Base-by-base conservation (phyloP, 2,888 invertebrate species). In the Allolobophora icterica region DNA sequence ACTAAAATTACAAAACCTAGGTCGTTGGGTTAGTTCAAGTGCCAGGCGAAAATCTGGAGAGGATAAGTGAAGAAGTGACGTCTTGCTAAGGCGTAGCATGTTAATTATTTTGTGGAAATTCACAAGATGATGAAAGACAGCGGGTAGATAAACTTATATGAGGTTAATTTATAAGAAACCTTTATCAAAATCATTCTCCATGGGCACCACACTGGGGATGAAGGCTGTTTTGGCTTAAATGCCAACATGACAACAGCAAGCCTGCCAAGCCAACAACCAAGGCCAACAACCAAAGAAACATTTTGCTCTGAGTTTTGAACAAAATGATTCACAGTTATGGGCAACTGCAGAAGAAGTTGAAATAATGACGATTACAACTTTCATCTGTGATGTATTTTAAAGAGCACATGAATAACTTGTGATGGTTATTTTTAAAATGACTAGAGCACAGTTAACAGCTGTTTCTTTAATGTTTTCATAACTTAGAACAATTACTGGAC, bases 401-500 rank as follows among this genome's bases (percentile, higher is more conserved):
- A 71, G 3, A n/a, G 13, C n/a, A 71, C 30, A 71, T n/a, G 71
- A 71, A 71, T 71, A 11, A 6, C 30, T n/a, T 71, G 8, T 71
- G 71, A 71, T 71, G 71, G 30, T n/a, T 71, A n/a, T 71, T 5
- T 71, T 8, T 1, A 17, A 71, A n/a, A 71, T 71, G 30, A 71
- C 71, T 71, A 30, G n/a, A 71, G 30, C 30, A n/a, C 71, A 71
- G 71, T 71, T 87, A 87, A 35, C 38, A 87, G 38, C 38, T 35
- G 87, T 87, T 87, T 87, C n/a, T 87, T 33, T 34, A n/a, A 34
- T 42, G 89, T 89, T 45, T 89, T 19, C 42, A 40, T 34, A n/a
- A 35, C 6, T 42, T 71, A 91, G 91, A 91, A 90, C 89, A 93
- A 93, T 84, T 93, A 93, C 91, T 93, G 92, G 93, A 90, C 91